Percentiles rank a stretch among this genome's conserved stretches.
phyloP scores from a whole-genome alignment of 2,888 invertebrate species.

The Diplolepis rosae region DNA sequence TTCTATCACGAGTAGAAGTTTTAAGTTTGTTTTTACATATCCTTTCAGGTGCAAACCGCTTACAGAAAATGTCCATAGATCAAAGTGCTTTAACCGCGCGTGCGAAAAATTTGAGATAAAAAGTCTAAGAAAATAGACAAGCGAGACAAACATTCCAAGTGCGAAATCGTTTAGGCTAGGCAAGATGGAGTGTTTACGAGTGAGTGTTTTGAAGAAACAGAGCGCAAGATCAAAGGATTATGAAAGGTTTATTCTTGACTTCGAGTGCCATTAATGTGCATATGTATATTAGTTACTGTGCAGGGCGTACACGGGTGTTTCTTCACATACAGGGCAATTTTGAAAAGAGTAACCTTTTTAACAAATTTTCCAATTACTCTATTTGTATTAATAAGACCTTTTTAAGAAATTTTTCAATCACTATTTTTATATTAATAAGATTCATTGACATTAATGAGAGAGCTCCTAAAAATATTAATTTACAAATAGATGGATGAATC shows the following conservation, averaged over 20 bases:
- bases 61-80: conserved; percentile 14
- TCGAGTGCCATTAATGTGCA: background rate
- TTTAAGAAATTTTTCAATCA: no score
- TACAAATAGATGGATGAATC: no score
- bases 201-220: background rate
- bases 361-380: no score
- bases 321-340: no score
- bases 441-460: no score
- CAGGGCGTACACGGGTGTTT: background rate
- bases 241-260: background rate
- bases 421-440: no score
- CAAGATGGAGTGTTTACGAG: background rate
- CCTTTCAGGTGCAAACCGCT: background rate
- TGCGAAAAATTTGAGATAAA: conserved; percentile 2
- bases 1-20: no score
- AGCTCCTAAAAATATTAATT: no score
- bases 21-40: conserved; percentile 11
- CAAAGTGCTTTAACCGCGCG: conserved; percentile 1
- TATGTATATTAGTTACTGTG: background rate
- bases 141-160: conserved; percentile 17
- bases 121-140: background rate
- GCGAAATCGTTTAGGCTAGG: conserved; percentile 9
- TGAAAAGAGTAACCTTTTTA: no score
- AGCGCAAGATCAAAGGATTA: background rate
- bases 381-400: no score